phyloP scores from a whole-genome alignment of 2,888 invertebrate species.

The Platycnemis pennipes region DNA sequence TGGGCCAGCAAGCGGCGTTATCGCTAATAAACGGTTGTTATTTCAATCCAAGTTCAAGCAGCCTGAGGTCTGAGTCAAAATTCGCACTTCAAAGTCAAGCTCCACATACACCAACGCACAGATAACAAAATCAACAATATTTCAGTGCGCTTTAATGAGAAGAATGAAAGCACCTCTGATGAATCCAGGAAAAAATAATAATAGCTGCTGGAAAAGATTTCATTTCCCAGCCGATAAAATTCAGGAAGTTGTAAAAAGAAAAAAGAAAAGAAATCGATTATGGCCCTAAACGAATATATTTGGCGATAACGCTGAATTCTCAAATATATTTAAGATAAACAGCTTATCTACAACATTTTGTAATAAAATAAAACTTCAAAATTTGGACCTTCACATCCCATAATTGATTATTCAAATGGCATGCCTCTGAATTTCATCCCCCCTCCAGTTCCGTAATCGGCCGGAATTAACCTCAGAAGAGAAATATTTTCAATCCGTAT shows the following conservation, averaged over 20 bases:
- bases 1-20: constrained; percentile 1
- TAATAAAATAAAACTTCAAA: background rate
- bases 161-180: background rate
- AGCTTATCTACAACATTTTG: background rate
- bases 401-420: background rate
- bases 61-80: background rate
- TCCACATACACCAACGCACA: background rate
- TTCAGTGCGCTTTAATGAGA: background rate
- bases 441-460: background rate
- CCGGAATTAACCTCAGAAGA: background rate
- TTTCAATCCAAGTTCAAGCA: background rate
- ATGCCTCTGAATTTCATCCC: background rate
- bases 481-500: background rate
- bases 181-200: background rate
- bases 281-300: background rate
- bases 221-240: background rate
- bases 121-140: background rate
- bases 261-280: background rate
- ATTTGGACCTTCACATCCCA: background rate
- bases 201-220: too few relatives aligned
- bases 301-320: background rate
- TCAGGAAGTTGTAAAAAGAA: background rate
- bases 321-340: background rate
- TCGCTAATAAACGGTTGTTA: background rate
- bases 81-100: background rate